Evolutionary conservation across 2,113 vertebrate genomes (phyloP), one percentile per base, ranked within the genome.

Genomic region (Ariopsis seemanni): DNA sequence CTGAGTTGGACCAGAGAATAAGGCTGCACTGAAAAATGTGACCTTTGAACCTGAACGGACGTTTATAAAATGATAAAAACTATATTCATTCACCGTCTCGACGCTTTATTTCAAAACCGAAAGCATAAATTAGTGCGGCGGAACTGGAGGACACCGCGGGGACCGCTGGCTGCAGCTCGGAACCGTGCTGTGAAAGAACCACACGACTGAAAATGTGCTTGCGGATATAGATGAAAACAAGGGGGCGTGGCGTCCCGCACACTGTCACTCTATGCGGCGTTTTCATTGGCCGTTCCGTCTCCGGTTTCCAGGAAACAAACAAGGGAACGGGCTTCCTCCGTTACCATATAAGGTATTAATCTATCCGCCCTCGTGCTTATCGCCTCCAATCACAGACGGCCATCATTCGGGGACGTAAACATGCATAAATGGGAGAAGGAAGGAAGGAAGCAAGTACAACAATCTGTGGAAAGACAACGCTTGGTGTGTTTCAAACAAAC

Each of bases 251-350:
- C 62, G 18, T 25, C 22, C 48, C 20, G 78, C 55, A 80, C 77
- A 83, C 89, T 60, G 78, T 67, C 86, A 75, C 74, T 25, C 82
- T 17, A 69, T 71, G 55, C 88, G 15, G 60, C 30, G 27, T 27
- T 53, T 20, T 88, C 53, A 92, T 91, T 90, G 89, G 91, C 55
- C 81, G 57, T 12, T 77, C 42, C 14, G 82, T 83, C 77, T 86
- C 77, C 90, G 67, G 90, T 90, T 92, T 91, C 89, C 84, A 91
- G 87, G 90, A 91, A 90, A 90, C 90, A 87, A 87, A 25, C 88
- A 58, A 6, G 77, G 22, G 77, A 79, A 62, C 77, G 48, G 18
- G 81, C 77, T 82, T 42, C 90, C 84, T 88, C 85, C 60, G 30
- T 78, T 52, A 57, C 91, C 90, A 89, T 69, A 92, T 90, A 87